Evolutionary conservation across 2,113 vertebrate genomes (phyloP).

Genomic region (Melanocharis versteri): DNA sequence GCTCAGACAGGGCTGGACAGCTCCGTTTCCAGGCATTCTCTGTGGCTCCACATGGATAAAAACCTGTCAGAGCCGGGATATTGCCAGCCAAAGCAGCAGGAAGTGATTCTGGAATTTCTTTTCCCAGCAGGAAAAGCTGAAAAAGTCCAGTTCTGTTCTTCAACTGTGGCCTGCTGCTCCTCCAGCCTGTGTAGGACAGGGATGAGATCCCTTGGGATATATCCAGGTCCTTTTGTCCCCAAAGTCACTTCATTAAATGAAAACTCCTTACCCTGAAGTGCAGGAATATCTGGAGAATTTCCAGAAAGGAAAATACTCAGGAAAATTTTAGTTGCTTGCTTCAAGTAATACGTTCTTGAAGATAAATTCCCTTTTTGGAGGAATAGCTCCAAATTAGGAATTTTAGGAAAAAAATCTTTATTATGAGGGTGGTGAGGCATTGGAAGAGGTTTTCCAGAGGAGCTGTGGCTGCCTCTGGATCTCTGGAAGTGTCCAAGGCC

Average conservation of each 20-base stretch:
- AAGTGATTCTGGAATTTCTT: neutral
- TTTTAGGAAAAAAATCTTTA: neutral
- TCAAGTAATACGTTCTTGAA: neutral
- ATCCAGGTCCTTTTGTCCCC: neutral
- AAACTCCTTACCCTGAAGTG: fast-evolving
- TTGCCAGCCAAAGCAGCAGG: neutral
- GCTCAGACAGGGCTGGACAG: neutral
- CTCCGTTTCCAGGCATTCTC: neutral
- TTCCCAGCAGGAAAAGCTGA: neutral
- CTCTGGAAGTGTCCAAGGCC: neutral
- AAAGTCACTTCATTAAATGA: neutral
- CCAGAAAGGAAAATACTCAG: neutral
- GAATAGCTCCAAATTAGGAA: neutral
- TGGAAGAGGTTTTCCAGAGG: neutral
- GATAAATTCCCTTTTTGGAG: neutral
- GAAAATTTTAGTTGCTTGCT: neutral
- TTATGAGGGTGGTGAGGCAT: neutral
- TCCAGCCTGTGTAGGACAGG: fast-evolving
- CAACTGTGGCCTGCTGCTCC: neutral
- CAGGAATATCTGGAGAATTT: neutral
- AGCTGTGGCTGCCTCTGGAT: neutral
- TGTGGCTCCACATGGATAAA: neutral
- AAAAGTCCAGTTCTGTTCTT: neutral
- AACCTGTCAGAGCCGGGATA: neutral
- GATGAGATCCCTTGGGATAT: neutral